Conservation (phyloP, 1,140 invertebrate species). For the Scaptomyza graminum region DNA sequence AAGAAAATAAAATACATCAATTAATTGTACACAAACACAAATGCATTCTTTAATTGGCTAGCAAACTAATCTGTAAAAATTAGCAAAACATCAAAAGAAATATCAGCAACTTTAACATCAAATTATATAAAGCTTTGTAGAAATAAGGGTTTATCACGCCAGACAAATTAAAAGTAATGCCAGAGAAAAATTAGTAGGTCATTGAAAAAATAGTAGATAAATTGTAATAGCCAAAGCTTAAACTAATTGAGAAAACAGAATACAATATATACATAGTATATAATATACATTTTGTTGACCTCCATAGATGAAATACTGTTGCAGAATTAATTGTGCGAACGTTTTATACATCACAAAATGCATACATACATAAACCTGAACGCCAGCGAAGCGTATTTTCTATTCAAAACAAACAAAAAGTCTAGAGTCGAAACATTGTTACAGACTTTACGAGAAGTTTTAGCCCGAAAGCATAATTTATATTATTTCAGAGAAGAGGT, state of each 20-base stretch:
- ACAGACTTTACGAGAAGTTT: neutral
- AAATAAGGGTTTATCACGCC: constrained; percentile 1
- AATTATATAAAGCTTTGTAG: too few species aligned
- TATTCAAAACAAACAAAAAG: neutral
- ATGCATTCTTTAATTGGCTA: neutral
- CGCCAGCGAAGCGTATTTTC: neutral
- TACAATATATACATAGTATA: neutral
- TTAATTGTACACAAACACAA: constrained; percentile 6
- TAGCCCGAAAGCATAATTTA: neutral
- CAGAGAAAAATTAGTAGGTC: neutral
- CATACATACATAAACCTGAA: neutral
- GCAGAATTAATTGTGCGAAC: constrained; percentile 1
- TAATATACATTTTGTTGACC: constrained; percentile 1
- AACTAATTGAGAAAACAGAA: neutral
- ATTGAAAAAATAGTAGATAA: constrained; percentile 1
- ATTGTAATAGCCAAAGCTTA: neutral
- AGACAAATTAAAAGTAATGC: neutral
- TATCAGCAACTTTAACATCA: too few species aligned
- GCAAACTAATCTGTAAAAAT: too few species aligned
- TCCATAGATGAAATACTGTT: neutral
- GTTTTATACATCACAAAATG: neutral
- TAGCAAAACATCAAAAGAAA: too few species aligned
- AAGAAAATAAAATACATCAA: constrained; percentile 35
- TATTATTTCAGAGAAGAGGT: neutral
- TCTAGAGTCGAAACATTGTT: neutral